Conservation (phyloP, 1,140 invertebrate genomes). For the Heliconius himera region DNA sequence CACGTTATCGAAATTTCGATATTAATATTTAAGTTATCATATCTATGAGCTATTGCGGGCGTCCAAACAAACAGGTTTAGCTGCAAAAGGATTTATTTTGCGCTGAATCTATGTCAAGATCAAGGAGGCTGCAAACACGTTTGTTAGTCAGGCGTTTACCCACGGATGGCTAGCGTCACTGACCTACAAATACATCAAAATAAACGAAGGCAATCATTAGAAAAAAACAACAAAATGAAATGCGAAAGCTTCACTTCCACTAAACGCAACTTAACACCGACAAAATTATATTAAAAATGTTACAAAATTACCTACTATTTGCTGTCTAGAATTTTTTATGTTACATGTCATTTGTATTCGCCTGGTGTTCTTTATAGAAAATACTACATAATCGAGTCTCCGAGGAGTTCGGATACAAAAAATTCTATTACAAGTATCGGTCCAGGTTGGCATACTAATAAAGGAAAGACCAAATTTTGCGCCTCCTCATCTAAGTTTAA, state of each 20-base stretch:
- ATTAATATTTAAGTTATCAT: slow-evolving; percentile 2
- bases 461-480: slow-evolving; percentile 19
- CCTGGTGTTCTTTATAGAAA: slow-evolving; percentile 25
- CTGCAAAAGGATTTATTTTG: slow-evolving; percentile 62
- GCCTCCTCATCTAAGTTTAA: slow-evolving; percentile 47
- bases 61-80: slow-evolving; percentile 61
- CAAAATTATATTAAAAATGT: slow-evolving; percentile 20
- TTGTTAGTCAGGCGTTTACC: slow-evolving; percentile 61
- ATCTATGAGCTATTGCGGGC: slow-evolving; percentile 46
- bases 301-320: slow-evolving; percentile 7
- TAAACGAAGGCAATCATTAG: slow-evolving; percentile 22
- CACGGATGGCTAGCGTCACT: slow-evolving; percentile 51
- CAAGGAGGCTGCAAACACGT: slow-evolving; percentile 63
- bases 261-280: slow-evolving; percentile 9
- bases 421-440: slow-evolving; percentile 32
- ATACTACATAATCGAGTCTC: slow-evolving; percentile 33
- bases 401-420: slow-evolving; percentile 23
- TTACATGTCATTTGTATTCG: slow-evolving; percentile 28
- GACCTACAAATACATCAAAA: slow-evolving; percentile 56
- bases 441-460: slow-evolving; percentile 34
- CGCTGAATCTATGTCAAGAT: slow-evolving; percentile 71
- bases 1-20: not conserved
- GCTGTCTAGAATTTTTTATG: slow-evolving; percentile 13
- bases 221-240: slow-evolving; percentile 23
- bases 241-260: slow-evolving; percentile 23